These are phyloP conservation scores for Coronaproctus castanopsis DNA, from an alignment of 2,888 invertebrate species.

Conservation along the genomic window DNA sequence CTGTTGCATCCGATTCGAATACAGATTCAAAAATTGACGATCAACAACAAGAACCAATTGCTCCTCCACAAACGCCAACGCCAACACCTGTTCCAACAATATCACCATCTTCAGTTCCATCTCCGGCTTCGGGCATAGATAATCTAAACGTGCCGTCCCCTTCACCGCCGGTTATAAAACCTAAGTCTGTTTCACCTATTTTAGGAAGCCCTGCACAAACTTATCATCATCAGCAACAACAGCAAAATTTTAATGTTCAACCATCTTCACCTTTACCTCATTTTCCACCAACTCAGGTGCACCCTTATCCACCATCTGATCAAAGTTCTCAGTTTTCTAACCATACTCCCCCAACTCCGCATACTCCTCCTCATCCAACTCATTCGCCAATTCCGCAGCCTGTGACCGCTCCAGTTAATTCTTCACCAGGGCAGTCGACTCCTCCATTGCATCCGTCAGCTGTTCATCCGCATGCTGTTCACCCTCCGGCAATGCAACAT, in stretches of 20 bases:
- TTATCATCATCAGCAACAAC: constrained; percentile 3
- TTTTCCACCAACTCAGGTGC: neutral
- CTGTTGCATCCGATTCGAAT: neutral
- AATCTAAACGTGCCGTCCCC: constrained; percentile 7
- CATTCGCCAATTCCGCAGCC: constrained; percentile 16
- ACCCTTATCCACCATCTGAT: constrained; percentile 6
- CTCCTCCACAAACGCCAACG: constrained; percentile 7
- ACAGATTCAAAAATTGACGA: constrained; percentile 25
- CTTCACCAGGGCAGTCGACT: constrained; percentile 15
- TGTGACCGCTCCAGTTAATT: constrained; percentile 18
- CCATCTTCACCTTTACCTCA: constrained; percentile 1
- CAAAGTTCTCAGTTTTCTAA: constrained; percentile 4
- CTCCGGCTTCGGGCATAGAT: constrained; percentile 4
- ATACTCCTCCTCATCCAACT: constrained; percentile 16
- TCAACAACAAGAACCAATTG: constrained; percentile 23
- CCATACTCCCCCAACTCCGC: constrained; percentile 15
- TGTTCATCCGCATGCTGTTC: constrained; percentile 13
- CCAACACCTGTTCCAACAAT: constrained; percentile 11
- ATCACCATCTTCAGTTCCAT: constrained; percentile 9
- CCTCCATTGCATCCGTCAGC: constrained; percentile 8
- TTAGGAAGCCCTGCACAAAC: constrained; percentile 20
- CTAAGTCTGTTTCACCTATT: constrained; percentile 21
- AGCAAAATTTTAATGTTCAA: constrained; percentile 7
- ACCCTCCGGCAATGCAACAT: constrained; percentile 16
- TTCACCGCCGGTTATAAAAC: constrained; percentile 12